These are phyloP conservation scores for Sebastes baramenuke DNA, from an alignment of 2,797 vertebrate species.

Conservation along the genomic window DNA sequence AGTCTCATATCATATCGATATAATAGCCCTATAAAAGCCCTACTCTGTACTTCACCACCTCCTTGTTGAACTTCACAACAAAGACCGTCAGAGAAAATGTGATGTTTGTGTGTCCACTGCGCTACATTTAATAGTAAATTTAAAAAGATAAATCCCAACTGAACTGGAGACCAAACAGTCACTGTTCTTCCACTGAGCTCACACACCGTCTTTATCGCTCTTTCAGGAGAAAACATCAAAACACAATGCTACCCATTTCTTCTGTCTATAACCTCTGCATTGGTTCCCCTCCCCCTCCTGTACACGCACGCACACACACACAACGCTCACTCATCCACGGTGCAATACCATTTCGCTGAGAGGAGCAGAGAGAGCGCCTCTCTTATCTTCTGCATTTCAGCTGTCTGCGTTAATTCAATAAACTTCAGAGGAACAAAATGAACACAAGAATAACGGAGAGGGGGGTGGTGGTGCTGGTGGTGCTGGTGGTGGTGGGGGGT, in stretches of 20 bases:
- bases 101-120: slow-evolving; percentile 8
- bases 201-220: slow-evolving; percentile 39
- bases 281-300: slow-evolving; percentile 48
- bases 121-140: slow-evolving; percentile 1
- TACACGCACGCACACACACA: slow-evolving; percentile 20
- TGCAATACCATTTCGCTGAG: slow-evolving; percentile 73
- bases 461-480: not conserved
- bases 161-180: slow-evolving; percentile 52
- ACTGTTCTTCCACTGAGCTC: slow-evolving; percentile 33
- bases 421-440: slow-evolving; percentile 82
- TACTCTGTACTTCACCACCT: not conserved
- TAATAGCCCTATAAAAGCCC: no score
- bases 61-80: slow-evolving; percentile 4
- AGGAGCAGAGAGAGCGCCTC: slow-evolving; percentile 65
- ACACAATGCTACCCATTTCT: slow-evolving; percentile 60
- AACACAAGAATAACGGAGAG: slow-evolving; percentile 68
- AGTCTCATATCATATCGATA: no score
- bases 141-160: slow-evolving; percentile 47
- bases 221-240: slow-evolving; percentile 69
- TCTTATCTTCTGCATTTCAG: slow-evolving; percentile 84
- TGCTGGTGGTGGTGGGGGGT: not conserved
- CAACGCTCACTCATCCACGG: slow-evolving; percentile 53
- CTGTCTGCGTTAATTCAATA: slow-evolving; percentile 85
- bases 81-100: not conserved
- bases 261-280: slow-evolving; percentile 61